These are phyloP conservation scores for Manis crassicaudata DNA, from an alignment of 2,797 vertebrate genomes.

Conservation along the genomic window DNA sequence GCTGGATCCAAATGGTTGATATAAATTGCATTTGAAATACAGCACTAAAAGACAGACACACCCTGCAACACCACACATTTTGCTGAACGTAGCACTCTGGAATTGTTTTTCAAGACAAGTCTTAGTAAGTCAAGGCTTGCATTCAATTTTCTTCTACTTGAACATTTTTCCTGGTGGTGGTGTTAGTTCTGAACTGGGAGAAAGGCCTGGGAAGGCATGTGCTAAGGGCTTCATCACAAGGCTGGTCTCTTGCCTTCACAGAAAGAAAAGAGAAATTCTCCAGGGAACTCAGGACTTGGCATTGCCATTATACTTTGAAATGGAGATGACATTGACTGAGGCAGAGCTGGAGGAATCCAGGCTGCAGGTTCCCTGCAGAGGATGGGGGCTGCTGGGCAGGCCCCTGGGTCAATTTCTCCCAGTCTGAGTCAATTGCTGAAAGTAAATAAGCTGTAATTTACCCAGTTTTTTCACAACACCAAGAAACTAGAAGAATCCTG, in stretches of 20 bases:
- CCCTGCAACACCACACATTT: not conserved
- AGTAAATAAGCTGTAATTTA: not conserved
- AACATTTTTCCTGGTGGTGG: not conserved
- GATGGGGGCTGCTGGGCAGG: not conserved
- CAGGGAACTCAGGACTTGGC: not conserved
- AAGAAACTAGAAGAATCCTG: not conserved
- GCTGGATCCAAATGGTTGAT: not conserved
- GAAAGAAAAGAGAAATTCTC: not conserved
- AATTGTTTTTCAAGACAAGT: not conserved
- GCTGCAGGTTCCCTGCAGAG: not conserved
- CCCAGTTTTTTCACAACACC: not conserved
- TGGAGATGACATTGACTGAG: not conserved
- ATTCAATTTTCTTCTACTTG: not conserved
- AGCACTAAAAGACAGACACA: not conserved
- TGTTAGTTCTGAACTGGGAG: not conserved
- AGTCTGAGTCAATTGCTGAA: not conserved
- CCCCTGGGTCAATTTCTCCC: not conserved
- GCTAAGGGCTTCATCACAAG: not conserved
- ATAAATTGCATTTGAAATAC: not conserved
- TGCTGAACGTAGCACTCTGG: not conserved
- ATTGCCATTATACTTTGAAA: not conserved
- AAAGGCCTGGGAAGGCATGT: not conserved
- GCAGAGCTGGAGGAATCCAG: not conserved
- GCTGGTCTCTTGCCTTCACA: not conserved
- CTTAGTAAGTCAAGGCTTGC: not conserved